Base-by-base conservation (phyloP, 2,113 vertebrate species). In the Caranx ignobilis region DNA sequence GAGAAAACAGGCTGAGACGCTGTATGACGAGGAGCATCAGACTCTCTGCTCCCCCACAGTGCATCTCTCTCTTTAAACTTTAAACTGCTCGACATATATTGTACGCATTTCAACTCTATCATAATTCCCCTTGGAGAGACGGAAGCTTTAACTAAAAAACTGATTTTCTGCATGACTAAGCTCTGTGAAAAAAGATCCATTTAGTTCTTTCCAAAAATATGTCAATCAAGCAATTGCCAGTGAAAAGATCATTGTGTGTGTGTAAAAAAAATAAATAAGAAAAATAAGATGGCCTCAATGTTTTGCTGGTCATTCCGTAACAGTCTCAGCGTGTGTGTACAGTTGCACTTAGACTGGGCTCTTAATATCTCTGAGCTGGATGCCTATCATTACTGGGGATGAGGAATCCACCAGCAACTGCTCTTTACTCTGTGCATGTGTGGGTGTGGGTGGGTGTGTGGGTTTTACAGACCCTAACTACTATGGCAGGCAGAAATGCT, bases 201-300 rank as follows among this genome's bases (percentile, higher is more conserved):
- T 87, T 47, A 74, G 61, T 59, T 80, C 62, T 43, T 50, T 87
- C 87, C 88, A 90, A 90, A 84, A 75, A 83, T 60, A 75, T 81
- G 84, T 54, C 88, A 85, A 63, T 86, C 82, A 81, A 76, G n/a
- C 16, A 48, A 73, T 21, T 5, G 0, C 18, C 64, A 45, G 12
- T 75, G 62, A 78, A 86, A 75, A 77, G 79, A 79, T 75, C 47
- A 60, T 67, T 59, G 76, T 78, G 54, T 26, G 31, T 48, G 11
- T 52, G 43, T 15, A 6, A 52, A 45, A 19, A 62, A 43, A 41
- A 41, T 10, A 41, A 41, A 37, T 6, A 37, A 37, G 8, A 37
- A 45, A 65, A 45, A 45, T 31, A 39, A 54, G 1, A 41, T 15
- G 18, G 26, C 34, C 7, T 75, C 16, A 80, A 39, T n/a, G 31